Base-by-base conservation (phyloP, 2,888 invertebrate species). In the Drosophila putrida region DNA sequence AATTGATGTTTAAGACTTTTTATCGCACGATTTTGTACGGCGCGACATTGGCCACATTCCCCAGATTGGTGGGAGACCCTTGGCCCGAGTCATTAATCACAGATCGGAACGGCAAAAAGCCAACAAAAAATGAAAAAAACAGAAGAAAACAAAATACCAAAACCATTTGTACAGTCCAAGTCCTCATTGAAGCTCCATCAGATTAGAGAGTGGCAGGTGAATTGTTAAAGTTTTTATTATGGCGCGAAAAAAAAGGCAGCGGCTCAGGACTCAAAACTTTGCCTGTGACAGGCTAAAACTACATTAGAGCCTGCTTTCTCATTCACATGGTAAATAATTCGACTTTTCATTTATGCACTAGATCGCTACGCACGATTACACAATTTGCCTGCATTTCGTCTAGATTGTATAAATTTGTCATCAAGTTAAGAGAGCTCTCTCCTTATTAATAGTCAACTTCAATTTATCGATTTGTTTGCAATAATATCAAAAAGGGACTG, bases 1-100 rank as follows among this genome's bases (percentile, higher is more conserved):
- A 86, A 90, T 90, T 86, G 89, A 88, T 90, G 86, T 81, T 87
- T 86, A 88, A 83, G 90, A 73, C 79, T 86, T 87, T 87, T 87
- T 87, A 90, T 87, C 90, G 87, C 79, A 87, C 85, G 70, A 83
- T 84, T 89, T 87, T 84, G 75, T 76, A 69, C 70, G 59, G 60
- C 83, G 76, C 77, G 62, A 71, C 78, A 53, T 71, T 81, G 64
- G 61, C 62, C 72, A 54, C 78, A 57, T 39, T 15, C 38, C 65
- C 46, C 39, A 43, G 55, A 49, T 63, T 62, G 55, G 43, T 50
- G 49, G 53, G 20, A 43, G 57, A 72, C 57, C 71, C 60, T 68
- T 66, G 50, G 65, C 69, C 53, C 66, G 57, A 54, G 83, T 78
- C 87, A 90, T 87, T 87, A 86, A 87, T 87, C 87, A 87, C 87